Percentiles rank a stretch among this genome's conserved stretches.
These are phyloP conservation scores for Euplagia quadripunctaria DNA, from an alignment of 2,888 invertebrate genomes.

Conservation along the genomic window DNA sequence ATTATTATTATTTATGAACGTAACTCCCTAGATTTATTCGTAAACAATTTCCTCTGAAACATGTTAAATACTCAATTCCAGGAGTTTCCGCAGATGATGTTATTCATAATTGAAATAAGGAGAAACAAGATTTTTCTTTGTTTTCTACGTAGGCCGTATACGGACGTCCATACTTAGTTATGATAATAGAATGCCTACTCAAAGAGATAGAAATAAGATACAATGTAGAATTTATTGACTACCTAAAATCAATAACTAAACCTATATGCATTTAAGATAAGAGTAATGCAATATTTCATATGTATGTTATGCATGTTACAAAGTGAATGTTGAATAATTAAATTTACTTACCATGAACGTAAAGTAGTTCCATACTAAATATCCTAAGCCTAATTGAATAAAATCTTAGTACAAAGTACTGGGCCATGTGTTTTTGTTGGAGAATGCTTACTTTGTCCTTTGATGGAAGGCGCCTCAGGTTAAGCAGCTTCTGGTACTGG, in stretches of 20 bases:
- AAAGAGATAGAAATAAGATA: neutral
- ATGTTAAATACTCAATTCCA: conserved; percentile 34
- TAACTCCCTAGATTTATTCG: neutral
- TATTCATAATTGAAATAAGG: conserved; percentile 11
- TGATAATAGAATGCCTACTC: neutral
- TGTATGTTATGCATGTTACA: no score
- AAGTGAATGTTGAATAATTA: no score
- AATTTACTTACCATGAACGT: neutral
- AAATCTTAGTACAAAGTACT: neutral
- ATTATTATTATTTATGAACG: conserved; percentile 1
- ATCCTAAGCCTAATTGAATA: neutral
- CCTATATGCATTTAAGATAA: no score
- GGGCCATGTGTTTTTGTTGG: neutral
- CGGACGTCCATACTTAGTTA: conserved; percentile 2
- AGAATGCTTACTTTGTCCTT: conserved; percentile 83
- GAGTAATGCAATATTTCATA: no score
- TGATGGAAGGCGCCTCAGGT: conserved; percentile 84
- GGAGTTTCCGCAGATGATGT: conserved; percentile 18
- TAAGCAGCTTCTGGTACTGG: conserved; percentile 89
- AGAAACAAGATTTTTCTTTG: conserved; percentile 32
- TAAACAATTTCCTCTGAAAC: conserved; percentile 36
- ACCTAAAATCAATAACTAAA: neutral
- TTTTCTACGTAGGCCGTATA: conserved; percentile 13
- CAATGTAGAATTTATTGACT: neutral
- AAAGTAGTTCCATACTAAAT: neutral